phyloP scores from a whole-genome alignment of 1,140 invertebrate genomes.

The Diabrotica undecimpunctata region DNA sequence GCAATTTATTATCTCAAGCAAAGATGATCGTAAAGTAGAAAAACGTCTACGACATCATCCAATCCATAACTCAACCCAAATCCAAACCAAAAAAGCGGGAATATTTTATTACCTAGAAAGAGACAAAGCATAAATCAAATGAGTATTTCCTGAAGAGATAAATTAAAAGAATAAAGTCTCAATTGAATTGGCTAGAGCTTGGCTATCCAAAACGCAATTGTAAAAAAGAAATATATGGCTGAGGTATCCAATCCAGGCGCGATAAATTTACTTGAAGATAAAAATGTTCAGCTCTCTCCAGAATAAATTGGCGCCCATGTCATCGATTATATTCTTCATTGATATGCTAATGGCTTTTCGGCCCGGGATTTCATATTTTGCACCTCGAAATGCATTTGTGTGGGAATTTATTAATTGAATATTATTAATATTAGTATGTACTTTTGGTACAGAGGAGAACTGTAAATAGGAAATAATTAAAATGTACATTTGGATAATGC shows the following conservation, averaged over 20 bases:
- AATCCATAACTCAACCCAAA: too few species aligned
- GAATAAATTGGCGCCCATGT: slow-evolving; percentile 11
- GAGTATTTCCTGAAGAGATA: slow-evolving; percentile 3
- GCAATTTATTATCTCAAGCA: too few species aligned
- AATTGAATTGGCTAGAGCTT: slow-evolving; percentile 10
- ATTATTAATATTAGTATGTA: too few species aligned
- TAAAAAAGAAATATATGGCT: slow-evolving; percentile 13
- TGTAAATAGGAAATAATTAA: too few species aligned
- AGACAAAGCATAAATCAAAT: slow-evolving; percentile 12
- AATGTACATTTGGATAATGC: too few species aligned
- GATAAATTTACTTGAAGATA: slow-evolving; percentile 10
- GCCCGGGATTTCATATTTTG: background rate
- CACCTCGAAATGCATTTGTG: too few species aligned
- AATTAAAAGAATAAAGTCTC: slow-evolving; percentile 15
- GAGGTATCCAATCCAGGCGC: slow-evolving; percentile 15
- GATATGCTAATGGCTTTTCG: slow-evolving; percentile 4
- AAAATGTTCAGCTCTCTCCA: slow-evolving; percentile 12
- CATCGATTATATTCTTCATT: slow-evolving; percentile 17
- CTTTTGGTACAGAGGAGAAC: too few species aligned
- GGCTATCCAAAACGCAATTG: slow-evolving; percentile 12
- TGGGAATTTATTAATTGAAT: too few species aligned
- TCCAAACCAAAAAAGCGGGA: background rate
- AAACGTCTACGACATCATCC: too few species aligned
- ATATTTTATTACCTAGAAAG: background rate
- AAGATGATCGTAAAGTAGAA: too few species aligned